Evolutionary conservation across 2,797 vertebrate genomes (phyloP), one percentile per base, ranked within the genome.

Genomic region (Anas bernieri): DNA sequence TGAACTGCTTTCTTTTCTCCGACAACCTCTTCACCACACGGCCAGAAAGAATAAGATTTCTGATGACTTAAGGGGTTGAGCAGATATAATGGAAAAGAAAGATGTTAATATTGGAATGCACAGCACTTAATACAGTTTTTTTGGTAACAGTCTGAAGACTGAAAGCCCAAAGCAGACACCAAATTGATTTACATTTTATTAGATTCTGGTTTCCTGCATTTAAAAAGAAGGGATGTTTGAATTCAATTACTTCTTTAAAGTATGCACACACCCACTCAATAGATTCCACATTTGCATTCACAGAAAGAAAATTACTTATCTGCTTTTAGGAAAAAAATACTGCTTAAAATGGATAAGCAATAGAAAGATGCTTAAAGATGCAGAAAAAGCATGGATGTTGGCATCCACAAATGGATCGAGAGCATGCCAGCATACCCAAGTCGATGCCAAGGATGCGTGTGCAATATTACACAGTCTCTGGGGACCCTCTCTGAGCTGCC

Each of bases 141-240:
- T 82, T 86, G 95, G 74, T 43, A 86, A 94, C 68, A 91, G 68
- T 81, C 85, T 92, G 90, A 96, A 92, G 62, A 62, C 66, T 88
- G 67, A 55, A 95, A 93, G 88, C 74, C 84, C 93, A 89, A 93
- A 96, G 73, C 76, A 96, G 67, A 92, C 84, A 80, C 75, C 91
- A 78, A 96, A 95, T 94, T 93, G 55, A 96, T 96, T 97, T 96
- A 73, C 67, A 76, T 83, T 96, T 94, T 88, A 97, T 96, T 96
- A 95, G 90, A 95, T 96, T 96, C 79, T 95, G 66, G 70, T 92
- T 96, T 95, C 90, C 92, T 95, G 77, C 55, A 82, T 52, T 91
- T 74, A 88, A 82, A 92, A 92, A 92, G 73, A 93, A 94, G 56
- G 86, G 45, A 97, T 92, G 80, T 84, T 97, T 89, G 77, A 72